Conservation (phyloP, 2,888 invertebrate species). For the Nymphalis urticae region DNA sequence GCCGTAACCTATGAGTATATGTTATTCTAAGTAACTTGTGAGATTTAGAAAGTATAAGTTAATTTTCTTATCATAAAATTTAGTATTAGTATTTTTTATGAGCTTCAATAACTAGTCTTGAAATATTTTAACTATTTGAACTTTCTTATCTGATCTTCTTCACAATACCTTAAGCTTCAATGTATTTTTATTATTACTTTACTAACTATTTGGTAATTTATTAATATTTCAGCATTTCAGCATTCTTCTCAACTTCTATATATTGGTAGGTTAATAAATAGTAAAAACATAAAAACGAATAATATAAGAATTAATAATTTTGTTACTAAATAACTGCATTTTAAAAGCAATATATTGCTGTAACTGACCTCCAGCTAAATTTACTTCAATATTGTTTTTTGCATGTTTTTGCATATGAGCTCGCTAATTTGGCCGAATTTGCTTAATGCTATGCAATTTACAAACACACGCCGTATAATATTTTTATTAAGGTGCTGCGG, state of each 20-base stretch:
- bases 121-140: not conserved
- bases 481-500: slow-evolving; percentile 12
- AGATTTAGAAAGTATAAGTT: no score
- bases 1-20: not conserved
- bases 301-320: not conserved
- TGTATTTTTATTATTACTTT: not conserved
- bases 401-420: slow-evolving; percentile 38
- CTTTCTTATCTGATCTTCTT: not conserved
- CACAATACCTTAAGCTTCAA: not conserved
- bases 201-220: not conserved
- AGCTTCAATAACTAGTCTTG: not conserved
- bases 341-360: slow-evolving; percentile 36
- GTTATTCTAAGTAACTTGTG: no score
- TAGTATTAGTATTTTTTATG: not conserved
- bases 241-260: not conserved
- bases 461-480: slow-evolving; percentile 46
- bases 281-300: not conserved
- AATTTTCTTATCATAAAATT: no score
- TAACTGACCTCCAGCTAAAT: slow-evolving; percentile 48
- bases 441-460: slow-evolving; percentile 66
- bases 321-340: not conserved
- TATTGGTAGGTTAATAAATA: no score
- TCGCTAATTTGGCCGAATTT: slow-evolving; percentile 67
- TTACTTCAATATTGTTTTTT: slow-evolving; percentile 51
- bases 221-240: not conserved